Evolutionary conservation across 2,113 vertebrate genomes (phyloP).

Genomic region (Plecturocebus donacophilus): DNA sequence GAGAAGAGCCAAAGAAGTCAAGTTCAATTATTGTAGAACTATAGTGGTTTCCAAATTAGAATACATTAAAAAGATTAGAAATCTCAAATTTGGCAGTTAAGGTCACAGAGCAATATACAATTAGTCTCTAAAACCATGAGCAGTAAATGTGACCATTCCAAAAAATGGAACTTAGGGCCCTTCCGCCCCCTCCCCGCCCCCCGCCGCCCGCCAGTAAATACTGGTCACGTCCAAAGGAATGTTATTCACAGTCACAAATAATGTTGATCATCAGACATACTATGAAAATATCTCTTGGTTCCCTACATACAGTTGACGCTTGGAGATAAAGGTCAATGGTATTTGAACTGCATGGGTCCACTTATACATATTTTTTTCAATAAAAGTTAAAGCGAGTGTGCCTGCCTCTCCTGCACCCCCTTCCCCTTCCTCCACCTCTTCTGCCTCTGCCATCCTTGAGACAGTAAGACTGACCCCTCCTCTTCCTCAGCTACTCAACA

Average conservation of each 20-base stretch:
- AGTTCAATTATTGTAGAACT: not conserved
- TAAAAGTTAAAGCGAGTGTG: not conserved
- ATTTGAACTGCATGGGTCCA: not conserved
- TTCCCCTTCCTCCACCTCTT: not conserved
- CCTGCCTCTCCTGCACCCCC: not conserved
- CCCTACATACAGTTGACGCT: not conserved
- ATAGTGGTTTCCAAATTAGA: not conserved
- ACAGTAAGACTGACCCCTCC: not conserved
- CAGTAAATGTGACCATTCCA: not conserved
- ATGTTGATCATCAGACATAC: not conserved
- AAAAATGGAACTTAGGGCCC: not conserved
- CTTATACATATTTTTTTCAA: not conserved
- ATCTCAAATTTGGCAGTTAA: not conserved
- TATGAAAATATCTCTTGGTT: conserved; percentile 26
- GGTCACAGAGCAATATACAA: not conserved
- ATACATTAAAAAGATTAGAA: conserved; percentile 6
- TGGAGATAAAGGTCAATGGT: not conserved
- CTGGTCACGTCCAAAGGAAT: not conserved
- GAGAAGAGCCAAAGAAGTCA: not conserved
- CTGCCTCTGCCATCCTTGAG: not conserved
- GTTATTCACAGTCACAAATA: not conserved
- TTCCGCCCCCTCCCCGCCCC: too few relatives aligned
- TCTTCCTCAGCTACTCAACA: not conserved
- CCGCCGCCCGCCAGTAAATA: not conserved
- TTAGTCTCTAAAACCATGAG: not conserved